Percentiles rank a stretch among this genome's conserved stretches.
These are phyloP conservation scores for Apostichopus californicus DNA, from an alignment of 35 echinoderm and acorn worm species.

Conservation along the genomic window DNA sequence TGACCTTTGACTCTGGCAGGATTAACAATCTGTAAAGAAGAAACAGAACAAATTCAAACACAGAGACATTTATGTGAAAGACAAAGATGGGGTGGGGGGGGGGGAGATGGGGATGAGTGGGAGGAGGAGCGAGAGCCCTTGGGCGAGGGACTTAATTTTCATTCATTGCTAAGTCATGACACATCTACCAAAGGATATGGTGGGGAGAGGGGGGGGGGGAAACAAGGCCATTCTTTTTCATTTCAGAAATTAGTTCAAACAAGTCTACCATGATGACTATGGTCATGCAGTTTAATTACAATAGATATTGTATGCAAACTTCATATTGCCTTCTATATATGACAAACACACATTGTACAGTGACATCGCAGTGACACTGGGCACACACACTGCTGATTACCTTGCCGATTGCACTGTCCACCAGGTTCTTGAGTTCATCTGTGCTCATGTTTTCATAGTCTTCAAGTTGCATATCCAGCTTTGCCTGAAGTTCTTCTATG, in stretches of 20 bases:
- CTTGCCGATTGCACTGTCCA: slow-evolving; percentile 85
- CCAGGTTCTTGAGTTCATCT: slow-evolving; percentile 79
- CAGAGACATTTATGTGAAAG: background rate
- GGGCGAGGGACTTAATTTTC: no score
- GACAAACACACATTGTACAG: no score
- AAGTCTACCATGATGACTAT: no score
- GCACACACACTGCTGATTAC: slow-evolving; percentile 27
- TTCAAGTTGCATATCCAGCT: slow-evolving; percentile 80
- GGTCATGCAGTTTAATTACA: no score
- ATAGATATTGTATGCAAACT: no score
- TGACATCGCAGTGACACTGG: no score
- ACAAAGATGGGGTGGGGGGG: background rate
- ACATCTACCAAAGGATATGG: no score
- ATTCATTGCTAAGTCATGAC: no score
- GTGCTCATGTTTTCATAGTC: slow-evolving; percentile 84
- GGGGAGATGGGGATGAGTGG: no score
- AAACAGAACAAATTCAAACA: background rate
- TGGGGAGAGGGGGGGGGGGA: background rate
- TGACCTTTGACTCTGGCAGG: slow-evolving; percentile 91
- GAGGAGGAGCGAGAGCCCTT: no score
- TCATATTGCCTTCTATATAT: no score
- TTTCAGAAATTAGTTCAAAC: no score
- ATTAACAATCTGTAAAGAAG: slow-evolving; percentile 84
- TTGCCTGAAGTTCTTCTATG: slow-evolving; percentile 85
- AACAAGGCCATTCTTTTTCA: background rate